Evolutionary conservation across 2,797 vertebrate genomes (phyloP).

Genomic region (Enteromius afrohamiltoni): DNA sequence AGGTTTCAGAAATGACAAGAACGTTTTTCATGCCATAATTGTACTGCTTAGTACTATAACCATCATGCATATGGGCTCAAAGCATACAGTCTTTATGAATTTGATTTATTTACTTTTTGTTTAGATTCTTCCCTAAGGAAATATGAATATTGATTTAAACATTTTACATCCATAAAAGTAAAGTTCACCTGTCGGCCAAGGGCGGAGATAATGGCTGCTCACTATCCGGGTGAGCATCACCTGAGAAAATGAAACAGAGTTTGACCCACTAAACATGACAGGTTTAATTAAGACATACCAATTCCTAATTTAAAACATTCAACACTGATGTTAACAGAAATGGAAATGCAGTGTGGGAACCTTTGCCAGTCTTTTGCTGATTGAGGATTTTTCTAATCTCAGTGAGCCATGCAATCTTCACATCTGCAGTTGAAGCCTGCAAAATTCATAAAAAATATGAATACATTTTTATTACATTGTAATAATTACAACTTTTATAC

Average conservation of each 20-base stretch:
- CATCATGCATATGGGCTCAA: constrained; percentile 19
- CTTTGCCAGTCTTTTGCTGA: constrained; percentile 84
- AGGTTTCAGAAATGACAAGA: neutral
- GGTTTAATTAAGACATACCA: neutral
- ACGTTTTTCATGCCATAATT: neutral
- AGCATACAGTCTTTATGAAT: neutral
- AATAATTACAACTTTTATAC: too few species aligned
- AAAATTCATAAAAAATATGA: constrained; percentile 50
- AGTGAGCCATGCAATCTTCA: constrained; percentile 90
- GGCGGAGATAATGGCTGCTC: constrained; percentile 71
- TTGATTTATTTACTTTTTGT: neutral
- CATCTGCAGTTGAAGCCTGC: constrained; percentile 87
- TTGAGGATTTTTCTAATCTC: constrained; percentile 90
- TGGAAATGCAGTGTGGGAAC: constrained; percentile 65
- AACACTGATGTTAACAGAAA: constrained; percentile 16
- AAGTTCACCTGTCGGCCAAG: constrained; percentile 81
- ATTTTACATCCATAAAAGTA: constrained; percentile 21
- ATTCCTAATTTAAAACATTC: neutral
- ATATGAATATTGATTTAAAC: neutral
- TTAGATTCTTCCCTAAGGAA: neutral
- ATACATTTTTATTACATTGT: neutral
- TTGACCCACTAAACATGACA: neutral
- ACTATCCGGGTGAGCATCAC: constrained; percentile 51
- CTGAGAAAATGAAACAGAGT: constrained; percentile 62
- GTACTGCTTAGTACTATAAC: constrained; percentile 4